Conservation (phyloP, 2,113 vertebrate genomes). For the Thunnus maccoyii region DNA sequence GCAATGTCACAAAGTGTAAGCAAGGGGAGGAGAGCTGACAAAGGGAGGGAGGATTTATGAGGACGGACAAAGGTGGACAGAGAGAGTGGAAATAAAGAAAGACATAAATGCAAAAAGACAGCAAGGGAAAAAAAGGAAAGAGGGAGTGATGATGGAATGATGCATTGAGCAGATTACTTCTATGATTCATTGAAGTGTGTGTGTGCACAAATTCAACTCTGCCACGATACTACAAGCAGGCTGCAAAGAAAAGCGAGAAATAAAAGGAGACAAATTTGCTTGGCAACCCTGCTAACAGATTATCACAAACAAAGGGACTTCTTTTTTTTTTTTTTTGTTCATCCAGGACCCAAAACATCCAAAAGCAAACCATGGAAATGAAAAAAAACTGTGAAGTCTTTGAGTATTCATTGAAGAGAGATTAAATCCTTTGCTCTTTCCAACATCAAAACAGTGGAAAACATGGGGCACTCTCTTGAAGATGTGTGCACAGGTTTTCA, state of each 20-base stretch:
- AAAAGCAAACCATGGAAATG: slow-evolving; percentile 19
- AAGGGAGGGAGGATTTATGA: slow-evolving; percentile 56
- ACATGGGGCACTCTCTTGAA: slow-evolving; percentile 48
- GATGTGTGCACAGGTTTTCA: slow-evolving; percentile 50
- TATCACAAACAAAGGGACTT: slow-evolving; percentile 37
- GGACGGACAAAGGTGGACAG: slow-evolving; percentile 18
- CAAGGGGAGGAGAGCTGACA: slow-evolving; percentile 56
- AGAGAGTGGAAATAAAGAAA: neutral
- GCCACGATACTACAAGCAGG: slow-evolving; percentile 8
- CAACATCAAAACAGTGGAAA: slow-evolving; percentile 54
- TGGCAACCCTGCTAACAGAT: slow-evolving; percentile 61
- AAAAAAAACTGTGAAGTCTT: slow-evolving; percentile 44
- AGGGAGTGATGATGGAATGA: slow-evolving; percentile 1
- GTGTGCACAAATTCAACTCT: neutral
- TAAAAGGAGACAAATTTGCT: slow-evolving; percentile 27
- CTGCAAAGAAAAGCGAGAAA: slow-evolving; percentile 22
- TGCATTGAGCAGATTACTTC: slow-evolving; percentile 27
- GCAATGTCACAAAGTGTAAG: slow-evolving; percentile 58
- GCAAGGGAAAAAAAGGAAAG: slow-evolving; percentile 1
- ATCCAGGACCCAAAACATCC: neutral
- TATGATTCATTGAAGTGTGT: slow-evolving; percentile 15
- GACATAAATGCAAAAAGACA: slow-evolving; percentile 6
- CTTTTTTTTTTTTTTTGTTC: neutral
- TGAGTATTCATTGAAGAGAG: slow-evolving; percentile 17
- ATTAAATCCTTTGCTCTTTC: slow-evolving; percentile 48